Evolutionary conservation across 2,888 invertebrate species (phyloP).

Genomic region (Nebria brevicollis): DNA sequence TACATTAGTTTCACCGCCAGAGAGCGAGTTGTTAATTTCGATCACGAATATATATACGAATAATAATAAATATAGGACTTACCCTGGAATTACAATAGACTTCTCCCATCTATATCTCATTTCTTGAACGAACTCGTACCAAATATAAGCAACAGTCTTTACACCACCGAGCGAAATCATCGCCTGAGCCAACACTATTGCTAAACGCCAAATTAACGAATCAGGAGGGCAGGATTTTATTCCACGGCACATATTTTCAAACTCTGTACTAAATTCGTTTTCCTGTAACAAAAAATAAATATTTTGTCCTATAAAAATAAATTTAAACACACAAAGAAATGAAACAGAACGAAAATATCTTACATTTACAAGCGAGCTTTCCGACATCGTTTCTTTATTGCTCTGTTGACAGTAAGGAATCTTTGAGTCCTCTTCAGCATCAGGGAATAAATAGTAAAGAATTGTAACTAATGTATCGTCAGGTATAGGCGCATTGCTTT

Average conservation of each 20-base stretch:
- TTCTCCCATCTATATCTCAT: slow-evolving; percentile 91
- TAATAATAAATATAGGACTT: slow-evolving; percentile 62
- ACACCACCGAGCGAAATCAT: slow-evolving; percentile 80
- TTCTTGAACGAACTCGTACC: slow-evolving; percentile 94
- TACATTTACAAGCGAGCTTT: slow-evolving; percentile 36
- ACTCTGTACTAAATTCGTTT: slow-evolving; percentile 43
- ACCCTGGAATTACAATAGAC: slow-evolving; percentile 83
- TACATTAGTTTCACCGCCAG: too few species aligned
- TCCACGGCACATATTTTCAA: slow-evolving; percentile 55
- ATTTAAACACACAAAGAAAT: not conserved
- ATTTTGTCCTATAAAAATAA: too few species aligned
- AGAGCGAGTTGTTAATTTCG: too few species aligned
- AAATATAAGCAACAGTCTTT: slow-evolving; percentile 83
- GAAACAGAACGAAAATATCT: not conserved
- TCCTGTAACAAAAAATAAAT: slow-evolving; percentile 50
- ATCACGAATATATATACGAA: too few species aligned
- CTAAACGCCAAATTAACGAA: slow-evolving; percentile 84
- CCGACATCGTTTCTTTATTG: slow-evolving; percentile 34
- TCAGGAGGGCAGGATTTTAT: slow-evolving; percentile 79
- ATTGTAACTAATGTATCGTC: slow-evolving; percentile 80
- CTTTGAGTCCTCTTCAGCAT: slow-evolving; percentile 76
- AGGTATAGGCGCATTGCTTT: slow-evolving; percentile 80
- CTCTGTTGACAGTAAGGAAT: slow-evolving; percentile 24
- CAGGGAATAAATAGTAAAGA: slow-evolving; percentile 87
- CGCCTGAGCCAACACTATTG: slow-evolving; percentile 78